Evolutionary conservation across 2,797 vertebrate genomes (phyloP).

Genomic region (Scyliorhinus canicula): DNA sequence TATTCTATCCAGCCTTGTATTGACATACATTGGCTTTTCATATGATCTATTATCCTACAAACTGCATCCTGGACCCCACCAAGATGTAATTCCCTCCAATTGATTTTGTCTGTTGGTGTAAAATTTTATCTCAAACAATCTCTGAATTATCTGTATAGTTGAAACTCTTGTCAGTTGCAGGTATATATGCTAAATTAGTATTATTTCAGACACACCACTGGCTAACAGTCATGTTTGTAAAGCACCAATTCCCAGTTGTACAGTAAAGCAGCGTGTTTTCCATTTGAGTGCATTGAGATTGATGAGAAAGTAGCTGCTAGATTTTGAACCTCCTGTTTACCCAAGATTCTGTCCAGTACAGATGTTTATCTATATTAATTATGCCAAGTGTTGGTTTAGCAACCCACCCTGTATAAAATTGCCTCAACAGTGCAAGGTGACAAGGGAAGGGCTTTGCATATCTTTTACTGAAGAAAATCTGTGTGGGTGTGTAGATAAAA

Average conservation of each 20-base stretch:
- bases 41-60: background rate
- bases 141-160: background rate
- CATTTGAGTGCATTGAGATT: background rate
- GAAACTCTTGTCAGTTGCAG: background rate
- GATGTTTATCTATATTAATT: slow-evolving; percentile 17
- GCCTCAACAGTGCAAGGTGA: background rate
- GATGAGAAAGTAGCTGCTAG: background rate
- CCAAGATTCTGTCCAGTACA: background rate
- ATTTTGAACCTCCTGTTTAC: background rate
- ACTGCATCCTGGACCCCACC: background rate
- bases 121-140: background rate
- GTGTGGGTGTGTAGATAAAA: background rate
- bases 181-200: background rate
- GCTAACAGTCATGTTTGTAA: background rate
- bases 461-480: background rate
- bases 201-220: background rate
- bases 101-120: background rate
- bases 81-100: background rate
- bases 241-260: background rate
- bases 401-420: background rate
- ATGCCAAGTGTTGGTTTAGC: background rate
- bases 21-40: background rate
- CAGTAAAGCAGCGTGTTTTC: background rate
- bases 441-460: background rate
- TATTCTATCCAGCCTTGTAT: background rate